Conservation (phyloP, 2,113 vertebrate species). For the Camelus dromedarius region DNA sequence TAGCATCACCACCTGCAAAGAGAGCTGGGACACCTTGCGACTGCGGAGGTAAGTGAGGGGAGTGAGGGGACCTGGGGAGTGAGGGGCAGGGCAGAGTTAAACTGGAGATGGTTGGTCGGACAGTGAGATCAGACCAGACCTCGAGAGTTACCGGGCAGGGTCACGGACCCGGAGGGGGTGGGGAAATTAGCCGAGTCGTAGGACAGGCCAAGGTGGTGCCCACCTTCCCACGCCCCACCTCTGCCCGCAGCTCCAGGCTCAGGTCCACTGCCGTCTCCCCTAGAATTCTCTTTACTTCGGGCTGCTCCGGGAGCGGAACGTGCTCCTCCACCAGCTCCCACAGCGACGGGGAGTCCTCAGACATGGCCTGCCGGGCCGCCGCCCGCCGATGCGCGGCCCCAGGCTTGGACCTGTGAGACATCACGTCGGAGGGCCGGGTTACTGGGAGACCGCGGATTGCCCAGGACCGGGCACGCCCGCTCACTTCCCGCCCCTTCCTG, state of each 20-base stretch:
- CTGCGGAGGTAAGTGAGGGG: background rate
- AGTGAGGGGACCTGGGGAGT: background rate
- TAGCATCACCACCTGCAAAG: conserved; percentile 87
- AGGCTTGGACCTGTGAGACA: background rate
- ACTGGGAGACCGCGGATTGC: background rate
- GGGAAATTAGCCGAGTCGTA: background rate
- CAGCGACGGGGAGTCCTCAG: conserved; percentile 80
- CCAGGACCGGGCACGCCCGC: background rate
- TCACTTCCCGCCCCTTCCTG: background rate
- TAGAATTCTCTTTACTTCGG: conserved; percentile 88
- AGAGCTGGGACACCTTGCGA: conserved; percentile 55
- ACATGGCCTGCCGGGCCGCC: background rate
- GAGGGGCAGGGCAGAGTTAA: background rate
- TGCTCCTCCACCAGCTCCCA: conserved; percentile 90
- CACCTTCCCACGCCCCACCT: conserved; percentile 86
- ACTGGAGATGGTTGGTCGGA: background rate
- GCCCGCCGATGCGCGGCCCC: background rate
- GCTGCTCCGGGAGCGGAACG: conserved; percentile 86
- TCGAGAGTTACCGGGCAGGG: background rate
- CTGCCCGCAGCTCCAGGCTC: conserved; percentile 88
- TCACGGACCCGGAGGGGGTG: background rate
- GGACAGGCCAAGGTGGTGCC: background rate
- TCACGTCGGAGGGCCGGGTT: background rate
- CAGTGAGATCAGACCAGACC: background rate
- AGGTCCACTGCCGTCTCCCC: conserved; percentile 88